These are phyloP conservation scores for Choristoneura fumiferana DNA, from an alignment of 1,140 invertebrate genomes.

Conservation along the genomic window DNA sequence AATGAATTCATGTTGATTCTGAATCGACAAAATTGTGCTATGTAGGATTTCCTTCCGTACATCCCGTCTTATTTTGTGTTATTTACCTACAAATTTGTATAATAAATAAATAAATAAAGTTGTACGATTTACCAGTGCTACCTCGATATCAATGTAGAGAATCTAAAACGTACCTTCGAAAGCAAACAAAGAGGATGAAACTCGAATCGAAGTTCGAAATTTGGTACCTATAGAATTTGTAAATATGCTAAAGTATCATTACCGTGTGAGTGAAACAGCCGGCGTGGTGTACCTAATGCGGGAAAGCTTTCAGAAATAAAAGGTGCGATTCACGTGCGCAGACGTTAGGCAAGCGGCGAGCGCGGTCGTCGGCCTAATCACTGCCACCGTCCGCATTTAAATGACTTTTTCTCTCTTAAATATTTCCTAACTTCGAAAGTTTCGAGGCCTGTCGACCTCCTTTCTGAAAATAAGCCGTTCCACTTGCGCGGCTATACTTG, in stretches of 20 bases:
- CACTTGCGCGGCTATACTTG: neutral
- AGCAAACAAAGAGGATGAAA: conserved; percentile 10
- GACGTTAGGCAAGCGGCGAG: conserved; percentile 26
- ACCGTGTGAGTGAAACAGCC: neutral
- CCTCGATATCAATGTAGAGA: conserved; percentile 3
- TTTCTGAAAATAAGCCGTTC: conserved; percentile 30
- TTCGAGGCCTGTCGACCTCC: conserved; percentile 40
- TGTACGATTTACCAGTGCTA: neutral
- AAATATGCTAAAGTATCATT: neutral
- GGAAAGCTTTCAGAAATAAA: conserved; percentile 24
- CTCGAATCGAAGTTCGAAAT: neutral
- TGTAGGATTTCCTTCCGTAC: neutral
- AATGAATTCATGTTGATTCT: conserved; percentile 4
- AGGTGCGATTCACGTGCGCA: conserved; percentile 35
- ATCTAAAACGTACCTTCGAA: conserved; percentile 2
- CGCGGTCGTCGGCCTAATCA: conserved; percentile 53
- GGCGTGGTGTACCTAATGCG: neutral
- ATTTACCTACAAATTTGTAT: neutral
- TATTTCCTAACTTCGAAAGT: conserved; percentile 43
- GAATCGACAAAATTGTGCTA: neutral
- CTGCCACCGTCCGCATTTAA: conserved; percentile 66
- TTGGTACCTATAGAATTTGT: neutral
- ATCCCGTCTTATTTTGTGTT: neutral
- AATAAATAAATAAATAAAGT: conserved; percentile 9
- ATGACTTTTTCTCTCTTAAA: conserved; percentile 57